phyloP scores from a whole-genome alignment of 2,888 invertebrate species.

The Folsomia candida region DNA sequence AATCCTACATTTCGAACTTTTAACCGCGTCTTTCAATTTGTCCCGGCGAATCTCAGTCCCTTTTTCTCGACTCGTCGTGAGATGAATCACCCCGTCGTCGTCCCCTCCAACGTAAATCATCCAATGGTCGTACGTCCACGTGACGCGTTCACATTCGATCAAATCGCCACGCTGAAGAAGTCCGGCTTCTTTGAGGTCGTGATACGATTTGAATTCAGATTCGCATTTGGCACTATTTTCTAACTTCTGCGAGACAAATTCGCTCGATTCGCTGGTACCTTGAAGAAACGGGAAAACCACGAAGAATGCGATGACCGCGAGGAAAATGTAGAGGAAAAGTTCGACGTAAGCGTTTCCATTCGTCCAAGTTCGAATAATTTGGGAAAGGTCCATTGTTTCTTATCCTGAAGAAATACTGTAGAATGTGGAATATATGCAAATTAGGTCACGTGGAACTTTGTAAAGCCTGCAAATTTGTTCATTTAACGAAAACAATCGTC shows the following conservation, averaged over 20 bases:
- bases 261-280: neutral
- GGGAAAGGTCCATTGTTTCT: too few relatives aligned
- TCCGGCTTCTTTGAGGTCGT: neutral
- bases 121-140: neutral
- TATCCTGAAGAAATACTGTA: too few relatives aligned
- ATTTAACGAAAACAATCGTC: too few relatives aligned
- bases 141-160: neutral
- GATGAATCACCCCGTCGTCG: neutral
- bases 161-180: neutral
- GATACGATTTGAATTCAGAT: neutral
- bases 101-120: neutral
- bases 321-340: too few relatives aligned
- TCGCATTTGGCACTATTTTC: neutral
- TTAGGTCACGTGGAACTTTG: too few relatives aligned
- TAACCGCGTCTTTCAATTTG: neutral
- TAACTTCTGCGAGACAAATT: neutral
- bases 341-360: too few relatives aligned
- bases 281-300: too few relatives aligned
- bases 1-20: neutral
- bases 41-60: neutral
- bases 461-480: too few relatives aligned
- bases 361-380: too few relatives aligned
- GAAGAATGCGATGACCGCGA: too few relatives aligned
- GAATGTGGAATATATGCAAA: too few relatives aligned
- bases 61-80: neutral